Evolutionary conservation across 2,888 invertebrate species (phyloP).

Genomic region (Leucania comma): DNA sequence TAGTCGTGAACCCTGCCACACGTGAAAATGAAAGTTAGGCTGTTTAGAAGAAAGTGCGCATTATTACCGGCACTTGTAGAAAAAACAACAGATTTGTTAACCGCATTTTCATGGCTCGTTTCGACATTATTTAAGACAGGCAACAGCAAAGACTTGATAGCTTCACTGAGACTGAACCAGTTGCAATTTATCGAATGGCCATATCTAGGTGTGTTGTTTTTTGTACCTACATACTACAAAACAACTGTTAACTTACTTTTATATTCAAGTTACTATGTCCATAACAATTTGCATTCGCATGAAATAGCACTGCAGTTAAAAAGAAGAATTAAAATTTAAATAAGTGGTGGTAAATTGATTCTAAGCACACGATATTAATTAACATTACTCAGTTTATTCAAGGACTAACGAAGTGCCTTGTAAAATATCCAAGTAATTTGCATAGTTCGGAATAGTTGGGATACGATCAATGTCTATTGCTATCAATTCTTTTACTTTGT

Average conservation of each 20-base stretch:
- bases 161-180: constrained; percentile 16
- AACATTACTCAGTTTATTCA: constrained; percentile 41
- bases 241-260: constrained; percentile 22
- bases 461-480: constrained; percentile 26
- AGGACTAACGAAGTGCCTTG: constrained; percentile 27
- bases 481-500: constrained; percentile 31
- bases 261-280: constrained; percentile 12
- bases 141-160: background rate
- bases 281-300: constrained; percentile 40
- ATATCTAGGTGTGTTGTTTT: constrained; percentile 5
- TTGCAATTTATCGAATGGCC: constrained; percentile 15
- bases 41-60: constrained; percentile 70
- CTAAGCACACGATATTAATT: constrained; percentile 43
- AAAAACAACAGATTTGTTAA: constrained; percentile 70
- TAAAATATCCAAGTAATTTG: constrained; percentile 31
- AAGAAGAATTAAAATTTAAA: constrained; percentile 24
- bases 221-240: background rate
- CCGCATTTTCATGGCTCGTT: constrained; percentile 69
- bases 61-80: constrained; percentile 57
- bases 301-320: constrained; percentile 32
- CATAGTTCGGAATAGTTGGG: constrained; percentile 13
- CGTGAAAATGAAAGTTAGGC: constrained; percentile 81
- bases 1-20: constrained; percentile 67
- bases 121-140: constrained; percentile 14
- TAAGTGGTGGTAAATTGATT: constrained; percentile 46